These are phyloP conservation scores for Sardina pilchardus DNA, from an alignment of 2,113 vertebrate species.

Conservation along the genomic window DNA sequence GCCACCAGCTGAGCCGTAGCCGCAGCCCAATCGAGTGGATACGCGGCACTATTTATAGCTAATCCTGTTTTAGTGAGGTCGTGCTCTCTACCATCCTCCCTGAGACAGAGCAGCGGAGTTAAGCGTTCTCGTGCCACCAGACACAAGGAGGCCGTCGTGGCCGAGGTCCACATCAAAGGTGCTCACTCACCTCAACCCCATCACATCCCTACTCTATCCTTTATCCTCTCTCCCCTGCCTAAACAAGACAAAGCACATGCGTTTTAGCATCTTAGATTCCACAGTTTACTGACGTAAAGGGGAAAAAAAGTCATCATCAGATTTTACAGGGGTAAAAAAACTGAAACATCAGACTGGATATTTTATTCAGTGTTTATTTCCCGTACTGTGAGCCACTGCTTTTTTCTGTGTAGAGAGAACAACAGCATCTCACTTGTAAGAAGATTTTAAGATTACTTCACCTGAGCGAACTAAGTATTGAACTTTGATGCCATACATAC, in stretches of 20 bases:
- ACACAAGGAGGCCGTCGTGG: background rate
- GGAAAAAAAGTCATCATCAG: background rate
- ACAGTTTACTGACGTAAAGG: background rate
- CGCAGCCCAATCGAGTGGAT: constrained; percentile 48
- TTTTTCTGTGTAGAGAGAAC: background rate
- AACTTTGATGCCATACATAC: constrained; percentile 37
- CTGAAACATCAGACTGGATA: background rate
- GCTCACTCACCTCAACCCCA: background rate
- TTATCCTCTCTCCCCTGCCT: background rate
- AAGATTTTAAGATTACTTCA: constrained; percentile 35
- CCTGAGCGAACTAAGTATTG: constrained; percentile 30
- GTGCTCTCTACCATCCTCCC: constrained; percentile 59
- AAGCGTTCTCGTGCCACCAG: constrained; percentile 46
- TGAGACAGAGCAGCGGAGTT: constrained; percentile 57
- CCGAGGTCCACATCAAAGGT: background rate
- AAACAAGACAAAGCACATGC: background rate
- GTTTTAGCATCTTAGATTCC: background rate
- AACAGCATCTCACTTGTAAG: constrained; percentile 5
- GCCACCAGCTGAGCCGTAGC: constrained; percentile 42
- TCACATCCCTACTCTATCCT: background rate
- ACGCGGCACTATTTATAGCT: constrained; percentile 62
- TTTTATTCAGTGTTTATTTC: background rate
- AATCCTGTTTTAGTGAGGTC: constrained; percentile 62
- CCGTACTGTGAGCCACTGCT: background rate
- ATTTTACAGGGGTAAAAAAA: background rate